Evolutionary conservation across 1,140 invertebrate genomes (phyloP).

Genomic region (Eufriesea mexicana): DNA sequence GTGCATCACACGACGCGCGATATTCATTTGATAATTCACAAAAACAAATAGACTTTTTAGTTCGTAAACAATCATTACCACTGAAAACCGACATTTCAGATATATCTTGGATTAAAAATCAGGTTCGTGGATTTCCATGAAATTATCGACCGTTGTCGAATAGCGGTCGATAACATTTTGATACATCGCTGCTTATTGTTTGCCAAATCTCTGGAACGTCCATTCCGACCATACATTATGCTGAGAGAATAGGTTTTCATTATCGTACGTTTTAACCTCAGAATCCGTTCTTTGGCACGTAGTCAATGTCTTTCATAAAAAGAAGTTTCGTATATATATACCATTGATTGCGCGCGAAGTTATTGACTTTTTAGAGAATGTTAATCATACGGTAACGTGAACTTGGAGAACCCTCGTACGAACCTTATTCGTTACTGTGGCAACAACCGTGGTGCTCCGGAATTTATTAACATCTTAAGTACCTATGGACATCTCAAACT

Average conservation of each 20-base stretch:
- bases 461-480: conserved; percentile 44
- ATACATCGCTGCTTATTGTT: not conserved
- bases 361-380: not conserved
- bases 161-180: not conserved
- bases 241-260: conserved; percentile 54
- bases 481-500: not conserved
- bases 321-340: conserved; percentile 62
- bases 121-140: not conserved
- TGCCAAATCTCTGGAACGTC: not conserved
- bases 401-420: not conserved
- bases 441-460: not conserved
- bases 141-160: not conserved
- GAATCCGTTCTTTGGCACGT: conserved; percentile 69
- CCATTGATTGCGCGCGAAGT: conserved; percentile 56
- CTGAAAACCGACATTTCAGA: not conserved
- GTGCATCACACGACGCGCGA: not conserved
- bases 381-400: not conserved
- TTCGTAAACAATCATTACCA: not conserved
- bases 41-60: not conserved
- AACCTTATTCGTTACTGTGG: conserved; percentile 21
- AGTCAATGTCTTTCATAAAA: conserved; percentile 55
- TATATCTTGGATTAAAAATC: not conserved
- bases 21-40: not conserved
- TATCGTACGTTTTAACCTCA: conserved; percentile 65
- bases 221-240: not conserved